Evolutionary conservation across 2,113 vertebrate species (phyloP).

Genomic region (Psilopogon haemacephalus): DNA sequence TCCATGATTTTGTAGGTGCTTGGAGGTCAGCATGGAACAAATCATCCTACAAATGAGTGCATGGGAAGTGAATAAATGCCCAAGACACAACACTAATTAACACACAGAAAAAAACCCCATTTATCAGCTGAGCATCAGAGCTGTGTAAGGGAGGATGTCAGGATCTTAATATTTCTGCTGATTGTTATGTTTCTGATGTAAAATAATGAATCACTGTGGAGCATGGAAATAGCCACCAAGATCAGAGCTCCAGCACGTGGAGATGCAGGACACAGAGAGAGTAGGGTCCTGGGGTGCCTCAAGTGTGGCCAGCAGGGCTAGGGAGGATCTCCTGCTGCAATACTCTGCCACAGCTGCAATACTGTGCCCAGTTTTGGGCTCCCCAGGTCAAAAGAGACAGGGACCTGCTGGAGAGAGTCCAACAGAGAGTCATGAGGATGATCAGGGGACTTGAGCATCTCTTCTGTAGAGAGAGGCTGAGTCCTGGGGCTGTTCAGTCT

Average conservation of each 20-base stretch:
- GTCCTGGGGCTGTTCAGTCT: too few relatives aligned
- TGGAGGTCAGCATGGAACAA: too few relatives aligned
- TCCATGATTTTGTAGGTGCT: neutral
- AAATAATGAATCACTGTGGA: neutral
- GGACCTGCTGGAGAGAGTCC: too few relatives aligned
- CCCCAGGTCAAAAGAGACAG: too few relatives aligned
- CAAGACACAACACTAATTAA: neutral
- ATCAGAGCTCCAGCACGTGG: neutral
- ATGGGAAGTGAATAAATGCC: neutral
- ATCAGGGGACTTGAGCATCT: too few relatives aligned
- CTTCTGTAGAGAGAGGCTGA: too few relatives aligned
- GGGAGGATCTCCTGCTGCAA: too few relatives aligned
- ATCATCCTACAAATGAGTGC: neutral
- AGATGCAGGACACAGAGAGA: neutral
- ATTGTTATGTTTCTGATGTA: neutral
- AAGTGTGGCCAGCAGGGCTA: too few relatives aligned
- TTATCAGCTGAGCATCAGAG: neutral
- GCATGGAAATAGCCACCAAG: neutral
- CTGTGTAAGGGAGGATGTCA: neutral
- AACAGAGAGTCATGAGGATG: too few relatives aligned
- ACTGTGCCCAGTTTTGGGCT: too few relatives aligned
- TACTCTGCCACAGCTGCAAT: too few relatives aligned
- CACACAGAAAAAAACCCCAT: neutral
- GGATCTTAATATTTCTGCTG: neutral
- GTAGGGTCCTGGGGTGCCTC: neutral